Evolutionary conservation across 2,113 vertebrate genomes (phyloP).

Genomic region (Ellobius talpinus): DNA sequence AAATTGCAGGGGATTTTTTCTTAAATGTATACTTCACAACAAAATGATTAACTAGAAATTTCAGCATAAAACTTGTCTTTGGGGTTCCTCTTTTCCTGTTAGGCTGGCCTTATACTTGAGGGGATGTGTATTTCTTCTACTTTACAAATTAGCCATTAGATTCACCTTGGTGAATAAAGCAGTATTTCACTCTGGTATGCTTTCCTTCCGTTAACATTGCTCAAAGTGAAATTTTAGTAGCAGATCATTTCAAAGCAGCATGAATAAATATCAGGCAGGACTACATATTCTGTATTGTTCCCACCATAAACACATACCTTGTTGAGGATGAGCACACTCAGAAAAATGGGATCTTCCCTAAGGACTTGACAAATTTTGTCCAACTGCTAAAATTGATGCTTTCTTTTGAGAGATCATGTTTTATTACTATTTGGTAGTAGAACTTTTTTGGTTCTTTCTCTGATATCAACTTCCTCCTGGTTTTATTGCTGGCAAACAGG

Average conservation of each 20-base stretch:
- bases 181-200: background rate
- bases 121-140: background rate
- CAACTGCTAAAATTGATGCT: background rate
- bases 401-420: slow-evolving; percentile 51
- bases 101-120: background rate
- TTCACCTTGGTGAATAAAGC: background rate
- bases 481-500: slow-evolving; percentile 68
- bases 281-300: background rate
- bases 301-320: background rate
- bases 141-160: background rate
- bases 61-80: background rate
- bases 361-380: slow-evolving; percentile 21
- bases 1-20: background rate
- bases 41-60: background rate
- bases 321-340: background rate
- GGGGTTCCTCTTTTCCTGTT: background rate
- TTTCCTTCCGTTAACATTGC: background rate
- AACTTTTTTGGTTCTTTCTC: slow-evolving; percentile 51
- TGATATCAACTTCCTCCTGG: slow-evolving; percentile 58
- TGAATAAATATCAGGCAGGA: background rate
- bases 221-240: background rate
- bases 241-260: background rate
- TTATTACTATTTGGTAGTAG: slow-evolving; percentile 63
- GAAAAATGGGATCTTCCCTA: slow-evolving; percentile 22
- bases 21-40: background rate